phyloP scores from a whole-genome alignment of 2,113 vertebrate species.

The Romanogobio albipinnatus region DNA sequence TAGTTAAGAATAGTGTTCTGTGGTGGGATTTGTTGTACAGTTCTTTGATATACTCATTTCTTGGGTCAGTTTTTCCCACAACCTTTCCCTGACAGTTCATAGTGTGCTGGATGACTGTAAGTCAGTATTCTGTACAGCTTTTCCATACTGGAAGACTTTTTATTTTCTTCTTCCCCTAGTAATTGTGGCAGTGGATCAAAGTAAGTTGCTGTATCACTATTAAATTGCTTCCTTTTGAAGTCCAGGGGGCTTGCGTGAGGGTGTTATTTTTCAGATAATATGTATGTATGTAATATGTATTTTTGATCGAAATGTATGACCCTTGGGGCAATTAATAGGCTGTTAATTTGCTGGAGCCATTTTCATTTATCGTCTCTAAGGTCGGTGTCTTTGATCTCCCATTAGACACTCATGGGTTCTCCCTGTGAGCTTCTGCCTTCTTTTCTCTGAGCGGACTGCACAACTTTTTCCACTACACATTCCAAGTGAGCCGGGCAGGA shows the following conservation, averaged over 20 bases:
- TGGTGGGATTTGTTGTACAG: constrained; percentile 57
- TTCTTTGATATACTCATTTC: constrained; percentile 55
- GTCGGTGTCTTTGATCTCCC: constrained; percentile 73
- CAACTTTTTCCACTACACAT: constrained; percentile 74
- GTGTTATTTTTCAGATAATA: constrained; percentile 72
- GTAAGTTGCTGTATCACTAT: constrained; percentile 61
- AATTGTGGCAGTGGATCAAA: constrained; percentile 76
- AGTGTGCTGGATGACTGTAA: constrained; percentile 45
- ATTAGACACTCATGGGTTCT: constrained; percentile 68
- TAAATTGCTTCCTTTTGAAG: constrained; percentile 73
- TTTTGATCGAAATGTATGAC: constrained; percentile 65
- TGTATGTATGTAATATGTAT: constrained; percentile 72
- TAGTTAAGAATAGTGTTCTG: background rate
- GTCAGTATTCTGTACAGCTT: constrained; percentile 51
- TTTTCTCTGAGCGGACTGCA: constrained; percentile 65
- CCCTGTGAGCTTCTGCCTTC: constrained; percentile 62
- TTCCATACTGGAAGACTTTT: constrained; percentile 66
- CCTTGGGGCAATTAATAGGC: constrained; percentile 72
- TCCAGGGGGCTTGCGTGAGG: constrained; percentile 62
- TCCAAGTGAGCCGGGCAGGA: constrained; percentile 78
- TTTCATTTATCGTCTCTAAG: constrained; percentile 72
- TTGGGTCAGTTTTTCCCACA: constrained; percentile 64
- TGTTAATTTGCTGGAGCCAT: constrained; percentile 71
- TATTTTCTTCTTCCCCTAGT: constrained; percentile 67
- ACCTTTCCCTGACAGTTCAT: constrained; percentile 63